Evolutionary conservation across 1,140 invertebrate genomes (phyloP).

Genomic region (Drosophila fuyamai): DNA sequence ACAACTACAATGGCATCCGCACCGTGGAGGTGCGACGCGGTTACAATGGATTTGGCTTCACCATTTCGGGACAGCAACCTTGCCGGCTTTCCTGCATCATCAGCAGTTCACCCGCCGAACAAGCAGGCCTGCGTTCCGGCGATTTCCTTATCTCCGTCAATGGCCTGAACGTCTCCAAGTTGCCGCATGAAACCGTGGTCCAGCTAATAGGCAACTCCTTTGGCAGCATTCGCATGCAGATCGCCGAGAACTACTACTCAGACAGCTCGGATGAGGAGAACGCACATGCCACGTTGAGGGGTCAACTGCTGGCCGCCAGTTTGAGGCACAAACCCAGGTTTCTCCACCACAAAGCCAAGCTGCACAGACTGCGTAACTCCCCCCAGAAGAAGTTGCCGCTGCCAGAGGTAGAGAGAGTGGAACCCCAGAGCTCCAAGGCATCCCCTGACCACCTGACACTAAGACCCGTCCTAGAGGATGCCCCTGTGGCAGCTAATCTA

Average conservation of each 20-base stretch:
- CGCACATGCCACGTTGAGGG: slow-evolving; percentile 57
- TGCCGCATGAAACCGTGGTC: slow-evolving; percentile 96
- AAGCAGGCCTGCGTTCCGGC: slow-evolving; percentile 93
- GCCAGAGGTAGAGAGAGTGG: slow-evolving; percentile 22
- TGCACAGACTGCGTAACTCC: slow-evolving; percentile 74
- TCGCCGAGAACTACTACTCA: slow-evolving; percentile 94
- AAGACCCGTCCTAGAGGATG: slow-evolving; percentile 72
- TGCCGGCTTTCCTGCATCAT: slow-evolving; percentile 96
- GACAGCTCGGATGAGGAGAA: slow-evolving; percentile 88
- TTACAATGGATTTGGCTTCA: slow-evolving; percentile 95
- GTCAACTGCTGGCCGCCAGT: slow-evolving; percentile 62
- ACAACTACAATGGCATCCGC: slow-evolving; percentile 86
- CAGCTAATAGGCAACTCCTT: slow-evolving; percentile 93
- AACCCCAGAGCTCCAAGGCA: slow-evolving; percentile 19
- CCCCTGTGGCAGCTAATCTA: slow-evolving; percentile 38
- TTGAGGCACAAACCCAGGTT: slow-evolving; percentile 71
- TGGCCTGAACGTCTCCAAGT: slow-evolving; percentile 93
- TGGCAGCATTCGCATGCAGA: slow-evolving; percentile 91
- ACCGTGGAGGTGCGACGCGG: slow-evolving; percentile 94
- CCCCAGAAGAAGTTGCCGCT: slow-evolving; percentile 71
- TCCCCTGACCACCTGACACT: slow-evolving; percentile 43
- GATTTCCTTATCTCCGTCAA: slow-evolving; percentile 97
- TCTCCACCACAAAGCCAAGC: slow-evolving; percentile 78
- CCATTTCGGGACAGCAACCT: slow-evolving; percentile 96
- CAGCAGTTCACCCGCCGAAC: slow-evolving; percentile 92